Evolutionary conservation across 2,888 invertebrate species (phyloP), one percentile per base, ranked within the genome.

Genomic region (Drosophila merina): DNA sequence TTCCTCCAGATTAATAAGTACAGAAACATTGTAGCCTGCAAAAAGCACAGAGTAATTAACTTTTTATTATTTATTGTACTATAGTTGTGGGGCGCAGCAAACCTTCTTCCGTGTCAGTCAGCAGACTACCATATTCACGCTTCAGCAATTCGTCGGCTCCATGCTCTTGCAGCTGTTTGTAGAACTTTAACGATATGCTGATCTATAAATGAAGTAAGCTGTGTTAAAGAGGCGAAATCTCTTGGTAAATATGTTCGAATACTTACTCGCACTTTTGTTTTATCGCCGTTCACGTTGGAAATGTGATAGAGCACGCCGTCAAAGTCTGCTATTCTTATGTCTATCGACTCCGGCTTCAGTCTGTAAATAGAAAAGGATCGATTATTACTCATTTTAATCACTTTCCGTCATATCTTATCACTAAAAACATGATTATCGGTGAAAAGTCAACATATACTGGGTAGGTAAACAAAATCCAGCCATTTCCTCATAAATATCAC

Each of bases 231-330:
- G n/a, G 4, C 3, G 7, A 33, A 3, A 6, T 20, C 20, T 20
- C 20, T 20, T 20, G 20, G 54, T 7, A 7, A 26, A 45, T 44
- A 2, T 14, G 10, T 26, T n/a, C 4, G 12, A 28, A 26, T 33
- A 83, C 96, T 94, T 93, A 99, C 98, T 94, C 97, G 95, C 93
- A 99, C 95, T 96, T 98, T 99, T 89, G 96, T 96, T 94, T 98
- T 98, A 92, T 99, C 98, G 89, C 96, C 96, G 93, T 97, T 96
- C 89, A 97, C 94, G 94, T 99, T 99, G 74, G 99, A 98, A 93
- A 99, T 96, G 93, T 98, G 99, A 94, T 98, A 99, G 82, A 99
- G 93, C 75, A 98, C 99, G 88, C 99, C 99, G 94, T 99, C 99
- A 93, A 99, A 99, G 93, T 99, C 99, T 86, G 98, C 97, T 91